phyloP scores from a whole-genome alignment of 2,797 vertebrate genomes.

The Epinephelus malabaricus region DNA sequence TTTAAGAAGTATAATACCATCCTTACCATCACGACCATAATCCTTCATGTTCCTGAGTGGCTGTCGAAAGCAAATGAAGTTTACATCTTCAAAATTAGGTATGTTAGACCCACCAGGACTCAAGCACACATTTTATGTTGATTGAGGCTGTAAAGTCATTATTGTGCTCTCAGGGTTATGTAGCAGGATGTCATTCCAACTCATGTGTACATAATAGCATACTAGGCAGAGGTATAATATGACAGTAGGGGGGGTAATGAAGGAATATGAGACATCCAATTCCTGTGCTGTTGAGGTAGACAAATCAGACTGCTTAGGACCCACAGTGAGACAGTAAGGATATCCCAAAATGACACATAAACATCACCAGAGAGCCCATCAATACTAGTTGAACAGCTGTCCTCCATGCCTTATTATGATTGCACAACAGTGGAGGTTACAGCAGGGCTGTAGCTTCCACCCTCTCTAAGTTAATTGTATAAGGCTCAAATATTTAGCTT shows the following conservation, averaged over 20 bases:
- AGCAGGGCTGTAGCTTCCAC: neutral
- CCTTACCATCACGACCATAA: neutral
- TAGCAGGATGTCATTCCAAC: slow-evolving; percentile 21
- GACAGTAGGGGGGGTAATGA: slow-evolving; percentile 14
- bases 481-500: slow-evolving; percentile 7
- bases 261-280: neutral
- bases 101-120: neutral
- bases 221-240: slow-evolving; percentile 13
- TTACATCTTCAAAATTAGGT: slow-evolving; percentile 3
- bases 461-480: slow-evolving; percentile 3
- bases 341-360: slow-evolving; percentile 21
- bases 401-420: slow-evolving; percentile 17
- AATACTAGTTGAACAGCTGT: slow-evolving; percentile 20
- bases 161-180: slow-evolving; percentile 15
- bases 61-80: neutral
- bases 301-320: neutral
- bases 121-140: slow-evolving; percentile 2
- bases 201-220: slow-evolving; percentile 17
- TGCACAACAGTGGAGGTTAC: slow-evolving; percentile 7
- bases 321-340: slow-evolving; percentile 9
- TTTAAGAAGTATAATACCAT: neutral
- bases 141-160: slow-evolving; percentile 12
- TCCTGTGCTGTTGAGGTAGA: neutral
- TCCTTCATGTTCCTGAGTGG: slow-evolving; percentile 3
- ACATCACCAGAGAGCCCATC: slow-evolving; percentile 32